Evolutionary conservation across 2,888 invertebrate genomes (phyloP), one percentile per base, ranked within the genome.

Genomic region (Tachystola acroxantha): DNA sequence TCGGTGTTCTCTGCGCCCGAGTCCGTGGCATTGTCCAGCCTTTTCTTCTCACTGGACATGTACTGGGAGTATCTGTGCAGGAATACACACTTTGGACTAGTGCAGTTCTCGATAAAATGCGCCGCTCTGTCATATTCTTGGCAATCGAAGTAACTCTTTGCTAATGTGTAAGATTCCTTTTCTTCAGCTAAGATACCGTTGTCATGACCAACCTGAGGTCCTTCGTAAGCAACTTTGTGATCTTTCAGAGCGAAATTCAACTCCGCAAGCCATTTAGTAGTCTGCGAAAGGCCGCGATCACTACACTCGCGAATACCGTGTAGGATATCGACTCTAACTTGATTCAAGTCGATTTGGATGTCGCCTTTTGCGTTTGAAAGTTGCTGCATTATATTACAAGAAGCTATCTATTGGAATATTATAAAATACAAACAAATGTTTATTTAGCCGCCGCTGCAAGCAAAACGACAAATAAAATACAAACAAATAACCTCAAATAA

Each of bases 71-170:
- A 98, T 51, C 93, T 91, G 68, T 95, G 91, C 14, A 98, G 80
- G 73, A 98, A 98, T 44, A 92, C 89, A 28, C 93, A 91, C 65
- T 94, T 93, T 0, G 91, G 84, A 39, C 91, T 91, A 26, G 84
- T 84, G 53, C 93, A 92, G 40, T 91, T 89, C 53, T 93, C 90
- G 5, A 94, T 88, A 60, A 95, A 95, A 79, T 92, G 92, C 0
- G 95, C 94, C 37, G 94, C 93, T 60, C 96, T 89, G 58, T 96
- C 96, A 70, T 96, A 98, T 72, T 98, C 98, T 53, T 94, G 93
- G 29, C 94, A 87, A 75, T 97, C 96, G 65, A 96, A 97, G 69
- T 95, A 97, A 45, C 93, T 92, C 71, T 95, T 96, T 0, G 96
- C 95, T 48, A 97, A 70, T 26, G 89, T 88, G 68, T 94, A 97